Conservation (phyloP, 1,140 invertebrate species). For the Tenebrio molitor region DNA sequence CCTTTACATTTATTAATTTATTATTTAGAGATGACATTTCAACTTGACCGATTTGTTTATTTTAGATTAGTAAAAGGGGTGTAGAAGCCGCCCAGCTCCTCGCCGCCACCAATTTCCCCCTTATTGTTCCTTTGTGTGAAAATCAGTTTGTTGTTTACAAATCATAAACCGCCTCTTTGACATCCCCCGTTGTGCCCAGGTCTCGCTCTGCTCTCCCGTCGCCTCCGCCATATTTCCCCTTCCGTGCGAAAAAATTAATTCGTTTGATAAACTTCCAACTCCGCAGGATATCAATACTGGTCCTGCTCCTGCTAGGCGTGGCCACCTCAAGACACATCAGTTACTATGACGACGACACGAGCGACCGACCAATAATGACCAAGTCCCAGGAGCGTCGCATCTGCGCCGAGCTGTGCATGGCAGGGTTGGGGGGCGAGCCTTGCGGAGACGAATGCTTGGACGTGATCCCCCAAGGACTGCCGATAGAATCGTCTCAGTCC, state of each 20-base stretch:
- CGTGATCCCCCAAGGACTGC: slow-evolving; percentile 57
- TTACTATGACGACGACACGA: slow-evolving; percentile 48
- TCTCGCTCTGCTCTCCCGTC: slow-evolving; percentile 7
- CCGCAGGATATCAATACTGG: slow-evolving; percentile 31
- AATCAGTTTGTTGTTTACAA: too few species aligned
- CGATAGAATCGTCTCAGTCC: slow-evolving; percentile 48
- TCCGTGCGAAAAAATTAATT: not conserved
- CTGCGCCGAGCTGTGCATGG: slow-evolving; percentile 65
- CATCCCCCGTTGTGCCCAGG: not conserved
- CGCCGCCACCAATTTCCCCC: too few species aligned
- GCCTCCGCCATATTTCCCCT: slow-evolving; percentile 27
- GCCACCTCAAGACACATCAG: slow-evolving; percentile 42
- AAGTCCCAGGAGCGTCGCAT: slow-evolving; percentile 59
- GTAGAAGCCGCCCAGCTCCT: too few species aligned
- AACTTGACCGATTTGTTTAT: too few species aligned
- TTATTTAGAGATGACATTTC: too few species aligned
- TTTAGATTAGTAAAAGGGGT: too few species aligned
- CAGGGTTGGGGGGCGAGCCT: slow-evolving; percentile 65
- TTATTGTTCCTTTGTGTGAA: too few species aligned
- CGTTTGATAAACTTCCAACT: slow-evolving; percentile 24
- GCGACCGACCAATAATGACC: slow-evolving; percentile 60
- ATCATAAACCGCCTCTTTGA: not conserved
- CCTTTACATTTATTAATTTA: too few species aligned
- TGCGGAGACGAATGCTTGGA: slow-evolving; percentile 65
- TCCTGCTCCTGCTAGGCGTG: slow-evolving; percentile 57